Conservation (phyloP, 1,140 invertebrate species). For the Drosophila arawakana region DNA sequence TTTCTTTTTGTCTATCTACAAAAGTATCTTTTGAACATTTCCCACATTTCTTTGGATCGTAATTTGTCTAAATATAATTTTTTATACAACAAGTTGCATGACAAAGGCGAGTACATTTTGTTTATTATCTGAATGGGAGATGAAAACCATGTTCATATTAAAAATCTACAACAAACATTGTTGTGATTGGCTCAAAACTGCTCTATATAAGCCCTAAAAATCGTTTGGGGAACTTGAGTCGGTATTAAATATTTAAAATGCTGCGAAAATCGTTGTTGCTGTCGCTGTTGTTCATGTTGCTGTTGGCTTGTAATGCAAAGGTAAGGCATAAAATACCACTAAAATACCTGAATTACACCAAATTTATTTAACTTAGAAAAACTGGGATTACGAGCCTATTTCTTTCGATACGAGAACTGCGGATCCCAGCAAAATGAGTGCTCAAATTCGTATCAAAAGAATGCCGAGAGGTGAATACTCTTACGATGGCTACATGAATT, state of each 20-base stretch:
- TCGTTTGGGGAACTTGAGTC: background rate
- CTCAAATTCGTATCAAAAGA: slow-evolving; percentile 14
- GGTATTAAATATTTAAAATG: background rate
- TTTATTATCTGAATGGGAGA: background rate
- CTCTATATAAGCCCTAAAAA: background rate
- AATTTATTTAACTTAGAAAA: slow-evolving; percentile 34
- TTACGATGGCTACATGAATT: slow-evolving; percentile 4
- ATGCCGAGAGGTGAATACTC: slow-evolving; percentile 34
- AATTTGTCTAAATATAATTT: background rate
- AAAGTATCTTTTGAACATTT: background rate
- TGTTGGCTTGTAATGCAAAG: background rate
- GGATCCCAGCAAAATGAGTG: slow-evolving; percentile 25
- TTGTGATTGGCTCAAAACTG: background rate
- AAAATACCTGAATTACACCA: too few relatives aligned
- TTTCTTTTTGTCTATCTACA: background rate
- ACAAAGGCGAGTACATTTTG: background rate
- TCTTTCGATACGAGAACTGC: slow-evolving; percentile 12
- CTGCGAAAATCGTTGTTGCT: background rate
- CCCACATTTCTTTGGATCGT: background rate
- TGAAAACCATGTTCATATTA: background rate
- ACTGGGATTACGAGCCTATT: slow-evolving; percentile 64
- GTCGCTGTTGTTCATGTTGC: background rate
- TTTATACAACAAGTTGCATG: background rate
- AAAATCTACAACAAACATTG: slow-evolving; percentile 2
- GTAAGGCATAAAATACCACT: slow-evolving; percentile 22